Conservation (phyloP, 2,797 vertebrate genomes). For the Saguinus oedipus region DNA sequence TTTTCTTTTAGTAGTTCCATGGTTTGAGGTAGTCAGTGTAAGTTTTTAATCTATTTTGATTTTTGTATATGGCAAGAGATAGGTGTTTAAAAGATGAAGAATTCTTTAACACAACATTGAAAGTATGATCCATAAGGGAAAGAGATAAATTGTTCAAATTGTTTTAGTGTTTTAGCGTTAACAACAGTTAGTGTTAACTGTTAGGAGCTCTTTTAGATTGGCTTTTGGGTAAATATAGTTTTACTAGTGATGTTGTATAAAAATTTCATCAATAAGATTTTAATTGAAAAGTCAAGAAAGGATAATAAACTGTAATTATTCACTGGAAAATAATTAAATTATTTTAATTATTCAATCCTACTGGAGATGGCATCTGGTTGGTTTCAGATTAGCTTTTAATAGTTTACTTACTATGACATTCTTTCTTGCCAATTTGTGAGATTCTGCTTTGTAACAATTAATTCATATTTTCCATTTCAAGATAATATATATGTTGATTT, state of each 20-base stretch:
- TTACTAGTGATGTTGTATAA: slow-evolving; percentile 26
- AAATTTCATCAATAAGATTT: neutral
- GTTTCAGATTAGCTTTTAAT: neutral
- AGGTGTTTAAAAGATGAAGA: neutral
- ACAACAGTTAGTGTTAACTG: neutral
- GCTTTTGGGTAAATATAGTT: neutral
- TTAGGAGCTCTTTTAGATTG: neutral
- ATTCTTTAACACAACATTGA: neutral
- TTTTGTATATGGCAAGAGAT: too few relatives aligned
- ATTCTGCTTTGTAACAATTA: slow-evolving; percentile 28
- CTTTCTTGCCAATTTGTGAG: neutral
- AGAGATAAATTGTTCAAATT: neutral
- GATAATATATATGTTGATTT: neutral
- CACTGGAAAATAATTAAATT: slow-evolving; percentile 14
- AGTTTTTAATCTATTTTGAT: too few relatives aligned
- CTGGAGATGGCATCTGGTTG: neutral
- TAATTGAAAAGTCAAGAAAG: neutral
- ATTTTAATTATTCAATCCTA: neutral
- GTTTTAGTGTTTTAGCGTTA: neutral
- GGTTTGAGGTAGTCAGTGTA: too few relatives aligned
- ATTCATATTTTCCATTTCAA: slow-evolving; percentile 3
- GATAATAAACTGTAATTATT: neutral
- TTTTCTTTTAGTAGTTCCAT: too few relatives aligned
- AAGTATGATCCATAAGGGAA: neutral
- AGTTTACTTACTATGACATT: neutral